Evolutionary conservation across 2,113 vertebrate species (phyloP).

Genomic region (Tretioscincus oriximinensis): DNA sequence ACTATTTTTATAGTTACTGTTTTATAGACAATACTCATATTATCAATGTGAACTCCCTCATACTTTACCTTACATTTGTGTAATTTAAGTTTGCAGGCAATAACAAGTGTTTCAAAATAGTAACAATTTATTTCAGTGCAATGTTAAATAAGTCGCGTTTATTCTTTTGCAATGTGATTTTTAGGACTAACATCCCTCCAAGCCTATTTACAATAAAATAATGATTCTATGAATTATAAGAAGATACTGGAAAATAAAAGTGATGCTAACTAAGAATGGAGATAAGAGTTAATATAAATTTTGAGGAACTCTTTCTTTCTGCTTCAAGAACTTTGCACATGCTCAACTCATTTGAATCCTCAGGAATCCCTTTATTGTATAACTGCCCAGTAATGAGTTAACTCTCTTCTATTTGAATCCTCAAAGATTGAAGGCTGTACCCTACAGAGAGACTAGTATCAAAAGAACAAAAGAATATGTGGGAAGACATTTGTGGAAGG

Average conservation of each 20-base stretch:
- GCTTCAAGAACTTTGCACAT: neutral
- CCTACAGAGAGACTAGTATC: constrained; percentile 55
- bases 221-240: neutral
- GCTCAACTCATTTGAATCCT: neutral
- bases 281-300: constrained; percentile 15
- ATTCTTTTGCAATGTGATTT: neutral
- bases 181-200: neutral
- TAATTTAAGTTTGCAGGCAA: neutral
- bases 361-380: constrained; percentile 31
- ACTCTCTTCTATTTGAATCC: constrained; percentile 38
- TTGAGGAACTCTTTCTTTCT: neutral
- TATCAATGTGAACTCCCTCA: neutral
- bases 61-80: neutral
- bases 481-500: constrained; percentile 49
- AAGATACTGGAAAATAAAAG: neutral
- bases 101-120: neutral
- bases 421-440: constrained; percentile 43
- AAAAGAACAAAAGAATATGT: constrained; percentile 25
- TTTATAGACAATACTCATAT: neutral
- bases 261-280: neutral
- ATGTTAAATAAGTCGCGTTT: neutral
- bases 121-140: neutral
- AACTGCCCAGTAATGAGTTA: constrained; percentile 43
- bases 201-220: constrained; percentile 21
- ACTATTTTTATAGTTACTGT: neutral